Base-by-base conservation (phyloP, 1,140 invertebrate genomes). In the Polypedilum pembai region DNA sequence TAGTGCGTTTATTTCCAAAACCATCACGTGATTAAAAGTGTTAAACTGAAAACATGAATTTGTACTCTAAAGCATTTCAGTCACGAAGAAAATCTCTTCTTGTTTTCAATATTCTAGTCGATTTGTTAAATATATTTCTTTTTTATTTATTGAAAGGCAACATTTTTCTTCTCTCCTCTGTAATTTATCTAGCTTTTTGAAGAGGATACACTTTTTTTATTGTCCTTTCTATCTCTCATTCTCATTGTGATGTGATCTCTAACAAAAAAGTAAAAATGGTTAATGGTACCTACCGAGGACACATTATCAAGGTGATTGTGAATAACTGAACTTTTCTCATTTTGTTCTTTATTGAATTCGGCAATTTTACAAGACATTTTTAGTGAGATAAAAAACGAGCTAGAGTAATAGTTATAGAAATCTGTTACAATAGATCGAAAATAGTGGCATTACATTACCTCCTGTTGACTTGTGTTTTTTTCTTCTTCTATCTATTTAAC, bases 381-480 rank as follows among this genome's bases (percentile, higher is more conserved):
- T 56, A 56, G 45, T n/a, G 45, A 56, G 45, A 56, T 56, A 56
- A 45, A 45, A 56, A 56, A 33, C 1, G 24, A 33, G 5, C n/a
- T n/a, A 33, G 24, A 33, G 24, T 5, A 56, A 56, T 1, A 56
- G 45, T 12, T 56, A 56, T 15, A 56, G 45, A 20, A 69, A 69
- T 20, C 17, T 20, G 10, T 69, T 69, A 21, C 45, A 56, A 56
- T 56, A n/a, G 12, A n/a, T 56, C n/a, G n/a, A 56, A 69, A 21
- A 69, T 69, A 69, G 65, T 69, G 65, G 65, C 65, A 69, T 21
- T 69, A 69, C 65, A 69, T 33, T 69, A 21, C 65, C 65, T 69
- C 65, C 65, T 69, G 65, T 69, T 69, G 65, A 69, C 17, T 17
- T 66, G 17, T 66, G 17, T 66, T n/a, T 7, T 69, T 69, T 69